Evolutionary conservation across 2,113 vertebrate species (phyloP).

Genomic region (Mastomys coucha): DNA sequence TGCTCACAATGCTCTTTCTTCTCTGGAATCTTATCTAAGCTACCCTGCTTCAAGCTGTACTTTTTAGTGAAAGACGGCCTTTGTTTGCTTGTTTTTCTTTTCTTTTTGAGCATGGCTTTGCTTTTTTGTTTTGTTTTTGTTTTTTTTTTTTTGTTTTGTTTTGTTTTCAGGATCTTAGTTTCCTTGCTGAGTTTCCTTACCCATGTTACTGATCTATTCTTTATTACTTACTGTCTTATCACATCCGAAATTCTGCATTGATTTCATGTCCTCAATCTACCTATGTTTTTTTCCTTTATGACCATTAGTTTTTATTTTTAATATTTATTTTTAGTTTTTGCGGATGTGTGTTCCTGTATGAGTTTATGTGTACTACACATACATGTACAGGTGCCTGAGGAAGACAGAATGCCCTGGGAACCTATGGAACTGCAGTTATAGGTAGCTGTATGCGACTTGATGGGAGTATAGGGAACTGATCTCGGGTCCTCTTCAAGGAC

Average conservation of each 20-base stretch:
- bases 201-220: no score
- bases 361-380: not conserved
- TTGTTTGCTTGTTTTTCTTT: not conserved
- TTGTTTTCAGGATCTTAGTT: no score
- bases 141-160: no score
- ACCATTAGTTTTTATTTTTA: no score
- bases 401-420: not conserved
- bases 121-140: not conserved
- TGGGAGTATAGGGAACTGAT: not conserved
- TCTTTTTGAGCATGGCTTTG: not conserved
- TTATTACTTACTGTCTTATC: no score
- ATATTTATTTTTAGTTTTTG: not conserved
- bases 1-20: not conserved
- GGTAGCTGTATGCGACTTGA: no score
- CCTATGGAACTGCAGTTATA: not conserved
- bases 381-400: not conserved
- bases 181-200: no score
- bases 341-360: not conserved
- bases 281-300: no score
- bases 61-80: not conserved
- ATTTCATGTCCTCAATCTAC: no score
- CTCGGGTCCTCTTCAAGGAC: not conserved
- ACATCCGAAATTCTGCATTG: no score
- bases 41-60: not conserved
- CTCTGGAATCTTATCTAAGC: not conserved